Base-by-base conservation (phyloP, 2,113 vertebrate genomes). In the Hippolais icterina region DNA sequence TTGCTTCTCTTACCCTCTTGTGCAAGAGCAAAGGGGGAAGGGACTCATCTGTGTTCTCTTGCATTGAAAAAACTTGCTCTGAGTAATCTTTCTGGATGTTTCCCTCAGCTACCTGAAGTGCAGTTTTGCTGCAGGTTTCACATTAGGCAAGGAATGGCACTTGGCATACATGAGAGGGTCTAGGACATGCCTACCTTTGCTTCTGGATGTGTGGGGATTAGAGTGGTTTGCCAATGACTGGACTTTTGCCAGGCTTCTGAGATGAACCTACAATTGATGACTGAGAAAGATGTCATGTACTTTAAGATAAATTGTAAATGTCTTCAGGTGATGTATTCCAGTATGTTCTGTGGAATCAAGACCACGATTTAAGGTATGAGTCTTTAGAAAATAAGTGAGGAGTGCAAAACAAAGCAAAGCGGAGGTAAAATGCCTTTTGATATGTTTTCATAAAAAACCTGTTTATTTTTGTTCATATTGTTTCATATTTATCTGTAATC, bases 81-180 rank as follows among this genome's bases (percentile, higher is more conserved):
- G 5, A 15, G 39, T 31, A 7, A 21, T 46, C 9, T 28, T 71
- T 42, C 19, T 84, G 84, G 24, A 7, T 18, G 6, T 41, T 82
- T 64, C 20, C 5, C 15, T 74, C 3, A 3, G 49, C 60, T 59
- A 0, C 2, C 1, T 11, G 25, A 33, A 27, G 13, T 18, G 46
- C 39, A 28, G 13, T 70, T 70, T 74, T 46, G 50, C 68, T 83
- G 70, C 46, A 74, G n/a, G 33, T 81, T 57, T 70, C 39, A 8
- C 5, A 0, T 5, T 5, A 1, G 0, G 22, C 61, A 25, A 18
- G 77, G 31, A 52, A 15, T 44, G 33, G 16, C 13, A 3, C 35
- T 69, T 60, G 61, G 28, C 8, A 6, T 5, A 3, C 2, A 0
- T 5, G 5, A 3, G 35, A 66, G 37, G 52, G 12, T 71, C 57